Conservation (phyloP, 2,888 invertebrate genomes). For the Drosophila borealis region DNA sequence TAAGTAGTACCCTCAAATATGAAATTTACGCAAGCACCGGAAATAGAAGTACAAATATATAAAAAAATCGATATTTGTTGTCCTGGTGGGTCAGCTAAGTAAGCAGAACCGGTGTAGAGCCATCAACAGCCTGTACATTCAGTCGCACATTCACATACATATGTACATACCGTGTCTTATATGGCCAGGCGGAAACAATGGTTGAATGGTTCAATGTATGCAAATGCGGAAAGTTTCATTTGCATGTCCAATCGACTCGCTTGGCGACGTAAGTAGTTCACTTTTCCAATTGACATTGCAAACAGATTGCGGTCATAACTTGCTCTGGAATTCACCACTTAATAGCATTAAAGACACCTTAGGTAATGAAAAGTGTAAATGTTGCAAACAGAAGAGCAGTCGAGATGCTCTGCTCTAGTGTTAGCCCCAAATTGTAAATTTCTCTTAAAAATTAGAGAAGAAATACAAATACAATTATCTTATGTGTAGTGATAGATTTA, state of each 20-base stretch:
- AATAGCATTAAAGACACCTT: constrained; percentile 27
- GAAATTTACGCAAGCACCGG: constrained; percentile 68
- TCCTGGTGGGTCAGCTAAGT: constrained; percentile 30
- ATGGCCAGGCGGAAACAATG: constrained; percentile 20
- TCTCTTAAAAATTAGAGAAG: not conserved
- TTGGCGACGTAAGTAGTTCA: constrained; percentile 61
- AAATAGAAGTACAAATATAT: constrained; percentile 66
- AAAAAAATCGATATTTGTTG: constrained; percentile 60
- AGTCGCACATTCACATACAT: constrained; percentile 12
- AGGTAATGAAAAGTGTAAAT: not conserved
- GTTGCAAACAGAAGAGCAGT: too few species aligned
- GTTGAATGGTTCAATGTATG: constrained; percentile 56
- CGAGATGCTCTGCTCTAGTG: not conserved
- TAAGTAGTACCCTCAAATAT: not conserved
- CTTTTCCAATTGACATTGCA: constrained; percentile 75
- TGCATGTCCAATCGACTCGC: constrained; percentile 60
- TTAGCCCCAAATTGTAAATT: not conserved
- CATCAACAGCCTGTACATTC: constrained; percentile 16
- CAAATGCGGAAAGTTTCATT: constrained; percentile 58
- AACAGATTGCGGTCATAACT: constrained; percentile 74
- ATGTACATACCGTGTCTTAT: not conserved
- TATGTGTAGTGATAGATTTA: too few species aligned
- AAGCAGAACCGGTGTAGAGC: constrained; percentile 25
- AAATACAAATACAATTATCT: not conserved
- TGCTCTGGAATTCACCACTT: constrained; percentile 47